Conservation (phyloP, 2,888 invertebrate genomes). For the Horisme vitalbata region DNA sequence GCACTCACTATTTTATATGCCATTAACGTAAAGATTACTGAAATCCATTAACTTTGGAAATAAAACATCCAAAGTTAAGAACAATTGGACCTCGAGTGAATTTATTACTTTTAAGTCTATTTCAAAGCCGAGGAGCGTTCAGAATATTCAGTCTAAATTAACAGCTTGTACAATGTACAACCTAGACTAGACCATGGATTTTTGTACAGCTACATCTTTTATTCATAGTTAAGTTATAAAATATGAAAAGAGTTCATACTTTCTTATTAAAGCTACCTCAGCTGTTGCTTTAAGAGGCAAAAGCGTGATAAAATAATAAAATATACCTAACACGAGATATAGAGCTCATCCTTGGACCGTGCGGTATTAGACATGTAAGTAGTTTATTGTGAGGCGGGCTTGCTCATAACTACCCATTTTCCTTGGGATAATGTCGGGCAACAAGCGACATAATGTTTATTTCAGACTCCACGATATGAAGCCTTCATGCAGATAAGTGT, state of each 20-base stretch:
- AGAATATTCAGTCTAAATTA: constrained; percentile 14
- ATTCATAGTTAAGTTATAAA: neutral
- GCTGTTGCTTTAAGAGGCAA: constrained; percentile 16
- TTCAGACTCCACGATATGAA: constrained; percentile 60
- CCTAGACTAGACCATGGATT: constrained; percentile 17
- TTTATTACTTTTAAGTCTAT: constrained; percentile 22
- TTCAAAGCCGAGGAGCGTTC: constrained; percentile 14
- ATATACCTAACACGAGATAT: constrained; percentile 21
- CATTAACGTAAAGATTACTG: constrained; percentile 21
- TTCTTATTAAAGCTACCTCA: constrained; percentile 15
- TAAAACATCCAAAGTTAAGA: constrained; percentile 16
- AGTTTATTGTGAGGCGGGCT: constrained; percentile 72
- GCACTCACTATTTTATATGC: constrained; percentile 11
- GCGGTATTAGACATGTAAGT: constrained; percentile 69
- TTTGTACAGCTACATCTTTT: too few relatives aligned
- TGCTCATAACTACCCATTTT: constrained; percentile 77
- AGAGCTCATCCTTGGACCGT: constrained; percentile 50
- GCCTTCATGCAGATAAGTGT: constrained; percentile 51
- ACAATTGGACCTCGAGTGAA: constrained; percentile 16
- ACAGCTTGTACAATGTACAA: constrained; percentile 13
- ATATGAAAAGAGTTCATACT: constrained; percentile 20
- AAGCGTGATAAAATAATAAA: constrained; percentile 25
- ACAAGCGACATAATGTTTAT: constrained; percentile 70
- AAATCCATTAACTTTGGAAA: constrained; percentile 18
- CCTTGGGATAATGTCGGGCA: constrained; percentile 69